Evolutionary conservation across 2,888 invertebrate species (phyloP).

Genomic region (Aporophyla lueneburgensis): DNA sequence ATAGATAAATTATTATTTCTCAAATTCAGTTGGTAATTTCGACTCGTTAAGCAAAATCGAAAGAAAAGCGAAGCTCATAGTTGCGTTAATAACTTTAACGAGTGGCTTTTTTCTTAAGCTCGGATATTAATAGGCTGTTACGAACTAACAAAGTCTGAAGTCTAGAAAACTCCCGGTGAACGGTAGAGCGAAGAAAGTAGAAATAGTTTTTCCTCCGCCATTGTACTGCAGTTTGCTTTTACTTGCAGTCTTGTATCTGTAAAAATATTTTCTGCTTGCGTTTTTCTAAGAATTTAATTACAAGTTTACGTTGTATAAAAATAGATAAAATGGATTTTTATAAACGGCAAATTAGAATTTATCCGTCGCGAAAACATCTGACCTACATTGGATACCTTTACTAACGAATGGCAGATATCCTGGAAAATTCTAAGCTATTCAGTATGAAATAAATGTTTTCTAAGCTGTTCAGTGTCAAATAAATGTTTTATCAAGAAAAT

Average conservation of each 20-base stretch:
- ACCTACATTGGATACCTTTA: background rate
- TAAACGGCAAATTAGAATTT: background rate
- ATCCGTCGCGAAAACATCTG: background rate
- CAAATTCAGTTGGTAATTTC: background rate
- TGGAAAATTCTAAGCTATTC: background rate
- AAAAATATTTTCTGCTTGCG: slow-evolving; percentile 16
- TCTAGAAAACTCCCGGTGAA: slow-evolving; percentile 52
- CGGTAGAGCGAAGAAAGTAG: slow-evolving; percentile 35
- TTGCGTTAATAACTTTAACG: slow-evolving; percentile 48
- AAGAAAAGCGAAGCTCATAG: slow-evolving; percentile 21
- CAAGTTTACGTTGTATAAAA: slow-evolving; percentile 22
- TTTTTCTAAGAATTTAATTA: slow-evolving; percentile 27
- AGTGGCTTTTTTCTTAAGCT: slow-evolving; percentile 57
- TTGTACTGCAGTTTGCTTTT: slow-evolving; percentile 49
- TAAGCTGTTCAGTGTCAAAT: background rate
- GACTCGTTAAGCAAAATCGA: background rate
- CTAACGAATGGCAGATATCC: background rate
- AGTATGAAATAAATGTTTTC: background rate
- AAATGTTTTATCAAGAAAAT: background rate
- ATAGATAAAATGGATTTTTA: slow-evolving; percentile 12
- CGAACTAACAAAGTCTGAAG: slow-evolving; percentile 60
- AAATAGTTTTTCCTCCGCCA: slow-evolving; percentile 41
- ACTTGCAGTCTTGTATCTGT: slow-evolving; percentile 21
- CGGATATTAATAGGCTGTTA: slow-evolving; percentile 64
- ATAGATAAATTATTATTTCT: background rate